A percentile compares a stretch with the other conserved stretches of the same genome.
phyloP scores from a whole-genome alignment of 2,888 invertebrate genomes.

The Lasioglossum morio region DNA sequence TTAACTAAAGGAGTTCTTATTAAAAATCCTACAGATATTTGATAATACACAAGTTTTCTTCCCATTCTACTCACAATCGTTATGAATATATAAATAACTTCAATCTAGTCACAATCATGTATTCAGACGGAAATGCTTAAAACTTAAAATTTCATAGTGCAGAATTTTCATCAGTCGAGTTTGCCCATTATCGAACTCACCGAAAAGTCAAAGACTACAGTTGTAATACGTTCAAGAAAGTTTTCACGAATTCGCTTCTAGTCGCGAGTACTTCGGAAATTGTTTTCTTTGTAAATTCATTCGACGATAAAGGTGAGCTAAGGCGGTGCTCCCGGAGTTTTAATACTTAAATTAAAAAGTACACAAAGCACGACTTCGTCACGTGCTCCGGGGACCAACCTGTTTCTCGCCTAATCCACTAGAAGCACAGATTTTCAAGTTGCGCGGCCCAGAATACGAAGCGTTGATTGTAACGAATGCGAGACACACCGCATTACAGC shows the following conservation, averaged over 20 bases:
- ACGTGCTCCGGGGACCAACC: neutral
- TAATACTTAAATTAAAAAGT: conserved; percentile 2
- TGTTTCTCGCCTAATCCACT: neutral
- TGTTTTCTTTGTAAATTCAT: conserved; percentile 4
- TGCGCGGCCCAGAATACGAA: conserved; percentile 23
- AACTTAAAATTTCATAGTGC: neutral
- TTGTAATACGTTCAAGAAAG: neutral
- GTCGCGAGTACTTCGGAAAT: neutral
- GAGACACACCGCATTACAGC: conserved; percentile 46
- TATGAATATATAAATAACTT: neutral
- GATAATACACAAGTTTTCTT: neutral
- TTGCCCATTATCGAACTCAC: neutral
- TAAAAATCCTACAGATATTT: neutral
- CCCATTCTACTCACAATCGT: neutral
- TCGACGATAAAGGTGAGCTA: neutral
- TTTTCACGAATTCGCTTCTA: neutral
- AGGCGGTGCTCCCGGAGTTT: neutral
- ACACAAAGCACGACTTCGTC: neutral
- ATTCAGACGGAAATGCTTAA: neutral
- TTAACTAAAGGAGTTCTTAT: neutral
- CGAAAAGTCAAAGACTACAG: neutral
- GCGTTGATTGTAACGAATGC: conserved; percentile 46
- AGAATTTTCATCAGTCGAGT: neutral
- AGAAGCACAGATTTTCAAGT: conserved; percentile 39
- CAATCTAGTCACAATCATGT: neutral